These are phyloP conservation scores for Andricus curvator DNA, from an alignment of 2,888 invertebrate species.

Conservation along the genomic window DNA sequence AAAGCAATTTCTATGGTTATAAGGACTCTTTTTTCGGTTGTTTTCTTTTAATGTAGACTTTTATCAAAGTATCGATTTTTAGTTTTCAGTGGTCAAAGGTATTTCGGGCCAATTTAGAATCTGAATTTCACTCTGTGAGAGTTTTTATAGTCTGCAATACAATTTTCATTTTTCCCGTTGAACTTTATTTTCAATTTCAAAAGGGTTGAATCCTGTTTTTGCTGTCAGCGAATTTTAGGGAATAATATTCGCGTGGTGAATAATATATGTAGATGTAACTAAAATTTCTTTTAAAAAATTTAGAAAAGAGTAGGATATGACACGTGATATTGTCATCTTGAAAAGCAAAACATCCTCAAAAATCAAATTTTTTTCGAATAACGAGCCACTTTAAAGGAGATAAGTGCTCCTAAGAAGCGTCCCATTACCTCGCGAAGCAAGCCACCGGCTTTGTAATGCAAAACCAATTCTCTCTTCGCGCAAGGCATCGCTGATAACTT, in stretches of 20 bases:
- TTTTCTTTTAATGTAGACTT: background rate
- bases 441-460: slow-evolving; percentile 53
- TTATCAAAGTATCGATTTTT: background rate
- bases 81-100: background rate
- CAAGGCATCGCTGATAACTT: slow-evolving; percentile 37
- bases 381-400: slow-evolving; percentile 32
- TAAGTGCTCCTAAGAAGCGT: slow-evolving; percentile 52
- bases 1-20: slow-evolving; percentile 14
- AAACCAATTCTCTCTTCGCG: slow-evolving; percentile 51
- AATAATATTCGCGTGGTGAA: no score
- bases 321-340: background rate
- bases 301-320: no score
- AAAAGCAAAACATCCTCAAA: background rate
- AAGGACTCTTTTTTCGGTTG: background rate
- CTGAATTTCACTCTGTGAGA: background rate
- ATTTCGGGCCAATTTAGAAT: background rate
- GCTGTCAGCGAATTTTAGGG: no score
- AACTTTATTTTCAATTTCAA: background rate
- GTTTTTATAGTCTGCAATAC: background rate
- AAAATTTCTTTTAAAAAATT: no score
- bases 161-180: background rate
- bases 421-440: slow-evolving; percentile 50
- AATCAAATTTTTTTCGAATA: slow-evolving; percentile 10
- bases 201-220: background rate
- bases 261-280: no score